A percentile compares a stretch with the other conserved stretches of the same genome.
These are phyloP conservation scores for Pachyramphus minor DNA, from an alignment of 2,113 vertebrate species.

Conservation along the genomic window DNA sequence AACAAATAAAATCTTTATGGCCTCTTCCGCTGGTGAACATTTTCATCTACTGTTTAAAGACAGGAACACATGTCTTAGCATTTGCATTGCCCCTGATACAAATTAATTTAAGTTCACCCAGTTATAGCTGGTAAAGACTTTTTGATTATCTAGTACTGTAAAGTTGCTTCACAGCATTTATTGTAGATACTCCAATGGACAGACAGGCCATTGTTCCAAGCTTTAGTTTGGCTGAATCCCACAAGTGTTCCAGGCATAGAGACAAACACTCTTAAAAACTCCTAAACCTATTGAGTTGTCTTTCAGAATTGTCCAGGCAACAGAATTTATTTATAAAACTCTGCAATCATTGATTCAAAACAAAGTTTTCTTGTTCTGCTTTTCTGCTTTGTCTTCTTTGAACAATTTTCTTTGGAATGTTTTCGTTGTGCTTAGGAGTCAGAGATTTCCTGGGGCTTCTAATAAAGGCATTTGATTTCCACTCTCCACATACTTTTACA, in stretches of 20 bases:
- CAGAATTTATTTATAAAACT: slow-evolving; percentile 68
- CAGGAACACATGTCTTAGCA: neutral
- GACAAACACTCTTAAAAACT: slow-evolving; percentile 56
- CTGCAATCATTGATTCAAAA: slow-evolving; percentile 60
- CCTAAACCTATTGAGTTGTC: slow-evolving; percentile 64
- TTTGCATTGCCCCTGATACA: neutral
- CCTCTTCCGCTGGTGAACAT: slow-evolving; percentile 27
- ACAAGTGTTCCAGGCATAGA: slow-evolving; percentile 40
- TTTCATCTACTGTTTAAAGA: slow-evolving; percentile 45
- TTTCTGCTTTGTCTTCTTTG: slow-evolving; percentile 66
- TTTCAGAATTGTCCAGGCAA: slow-evolving; percentile 66
- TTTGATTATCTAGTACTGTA: slow-evolving; percentile 4
- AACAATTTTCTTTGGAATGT: slow-evolving; percentile 68
- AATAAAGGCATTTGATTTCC: slow-evolving; percentile 68
- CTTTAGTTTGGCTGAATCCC: slow-evolving; percentile 50
- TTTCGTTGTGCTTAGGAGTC: slow-evolving; percentile 66
- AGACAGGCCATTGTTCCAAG: slow-evolving; percentile 50
- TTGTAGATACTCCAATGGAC: slow-evolving; percentile 13
- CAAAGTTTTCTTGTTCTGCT: slow-evolving; percentile 69
- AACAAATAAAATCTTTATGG: slow-evolving; percentile 60
- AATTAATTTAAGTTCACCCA: slow-evolving; percentile 8
- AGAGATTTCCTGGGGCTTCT: slow-evolving; percentile 65
- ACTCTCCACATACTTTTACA: slow-evolving; percentile 65
- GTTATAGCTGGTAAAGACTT: neutral
- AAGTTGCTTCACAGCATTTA: neutral